Conservation (phyloP, 2,888 invertebrate species). For the Carpatolechia fugitivella region DNA sequence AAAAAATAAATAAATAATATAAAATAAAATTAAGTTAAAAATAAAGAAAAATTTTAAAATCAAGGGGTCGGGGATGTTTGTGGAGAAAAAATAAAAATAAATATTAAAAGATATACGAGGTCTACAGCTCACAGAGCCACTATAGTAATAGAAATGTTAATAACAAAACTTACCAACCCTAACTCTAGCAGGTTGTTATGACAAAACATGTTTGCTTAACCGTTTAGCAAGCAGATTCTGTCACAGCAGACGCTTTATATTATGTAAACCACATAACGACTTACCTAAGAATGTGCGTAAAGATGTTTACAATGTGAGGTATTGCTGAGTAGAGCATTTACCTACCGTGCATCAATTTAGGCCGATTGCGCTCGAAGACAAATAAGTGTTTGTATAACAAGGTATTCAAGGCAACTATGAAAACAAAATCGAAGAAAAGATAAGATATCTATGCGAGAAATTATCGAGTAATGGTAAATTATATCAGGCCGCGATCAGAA, state of each 20-base stretch:
- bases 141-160: background rate
- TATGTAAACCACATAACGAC: background rate
- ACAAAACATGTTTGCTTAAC: background rate
- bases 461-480: no score
- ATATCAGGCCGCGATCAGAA: no score
- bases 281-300: background rate
- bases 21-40: no score
- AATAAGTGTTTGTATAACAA: background rate
- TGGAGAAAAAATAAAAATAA: no score
- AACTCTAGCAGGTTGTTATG: background rate
- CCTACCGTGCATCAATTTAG: background rate
- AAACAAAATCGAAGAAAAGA: no score
- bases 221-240: slow-evolving; percentile 5
- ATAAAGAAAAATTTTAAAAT: no score
- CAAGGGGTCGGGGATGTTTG: no score
- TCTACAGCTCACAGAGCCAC: no score
- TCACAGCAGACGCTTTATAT: background rate
- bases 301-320: background rate
- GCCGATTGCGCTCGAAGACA: background rate
- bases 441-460: no score
- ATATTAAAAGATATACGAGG: no score
- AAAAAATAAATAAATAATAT: no score
- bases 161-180: background rate
- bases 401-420: background rate
- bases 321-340: background rate